Evolutionary conservation across 2,113 vertebrate species (phyloP), one percentile per base, ranked within the genome.

Genomic region (Oncorhynchus keta): DNA sequence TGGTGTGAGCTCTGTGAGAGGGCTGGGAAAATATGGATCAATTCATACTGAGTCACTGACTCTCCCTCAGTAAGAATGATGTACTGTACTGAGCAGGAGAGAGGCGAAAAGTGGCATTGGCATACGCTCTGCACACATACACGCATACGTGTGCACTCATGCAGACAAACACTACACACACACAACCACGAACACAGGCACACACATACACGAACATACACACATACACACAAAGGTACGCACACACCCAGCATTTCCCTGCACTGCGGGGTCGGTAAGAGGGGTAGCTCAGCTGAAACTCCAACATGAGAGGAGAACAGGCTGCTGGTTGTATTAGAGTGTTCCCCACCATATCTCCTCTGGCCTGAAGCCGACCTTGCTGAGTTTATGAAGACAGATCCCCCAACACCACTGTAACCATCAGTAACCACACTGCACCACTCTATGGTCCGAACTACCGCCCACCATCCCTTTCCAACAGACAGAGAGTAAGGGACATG

Each of bases 311-410:
- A 45, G 64, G 13, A 12, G 5, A n/a, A 2, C 3, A 24, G 12
- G 28, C 16, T 16, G 11, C 24, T 66, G 64, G 30, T 55, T 55
- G 51, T 18, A 55, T 55, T 55, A 45, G 35, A 65, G 64, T 66
- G 64, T 66, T 16, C 5, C 61, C 61, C 12, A 45, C 39, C 9
- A 45, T 45, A 16, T 55, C n/a, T 28, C 22, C 14, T 12, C 4
- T 6, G 28, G 55, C 18, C 55, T 73, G 55, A 59, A 61, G 55
- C 20, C 76, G 55, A 73, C 76, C 70, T 67, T 68, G 55, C 64
- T 8, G 59, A 74, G 76, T 72, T 81, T 66, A 79, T 78, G 49
- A 73, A 83, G 75, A 81, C 68, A 26, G 77, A 84, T 83, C 82
- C 74, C 55, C 55, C 76, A 70, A 62, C 64, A 18, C 55, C 67